A percentile compares a stretch with the other conserved stretches of the same genome.
Conservation (phyloP, 2,888 invertebrate species). For the Timema podura region DNA sequence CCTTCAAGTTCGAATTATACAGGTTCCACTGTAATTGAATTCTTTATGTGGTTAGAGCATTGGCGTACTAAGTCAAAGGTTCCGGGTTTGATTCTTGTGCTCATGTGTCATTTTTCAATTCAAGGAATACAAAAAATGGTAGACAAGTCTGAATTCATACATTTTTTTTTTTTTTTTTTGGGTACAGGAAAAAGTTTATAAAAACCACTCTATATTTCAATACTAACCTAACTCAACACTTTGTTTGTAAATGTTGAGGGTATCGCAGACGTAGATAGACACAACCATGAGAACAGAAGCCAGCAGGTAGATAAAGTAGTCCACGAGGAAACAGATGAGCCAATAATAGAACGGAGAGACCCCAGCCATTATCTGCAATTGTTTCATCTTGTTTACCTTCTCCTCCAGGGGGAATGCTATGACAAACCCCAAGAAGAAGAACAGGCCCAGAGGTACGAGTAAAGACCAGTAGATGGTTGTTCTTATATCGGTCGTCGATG, state of each 20-base stretch:
- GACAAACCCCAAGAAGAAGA: slow-evolving; percentile 50
- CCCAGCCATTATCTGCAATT: slow-evolving; percentile 64
- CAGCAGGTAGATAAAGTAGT: slow-evolving; percentile 44
- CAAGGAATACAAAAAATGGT: too few relatives aligned
- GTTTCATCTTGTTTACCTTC: slow-evolving; percentile 57
- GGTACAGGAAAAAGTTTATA: too few relatives aligned
- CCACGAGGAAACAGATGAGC: slow-evolving; percentile 56
- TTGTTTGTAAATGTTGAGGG: slow-evolving; percentile 15
- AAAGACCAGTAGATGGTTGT: slow-evolving; percentile 40
- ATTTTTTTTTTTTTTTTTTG: too few relatives aligned
- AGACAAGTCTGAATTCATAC: too few relatives aligned
- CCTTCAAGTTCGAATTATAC: too few relatives aligned
- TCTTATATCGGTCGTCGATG: not conserved
- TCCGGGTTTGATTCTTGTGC: too few relatives aligned
- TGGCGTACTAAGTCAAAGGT: too few relatives aligned
- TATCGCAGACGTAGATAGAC: slow-evolving; percentile 34
- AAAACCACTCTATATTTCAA: too few relatives aligned
- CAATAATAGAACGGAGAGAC: slow-evolving; percentile 59
- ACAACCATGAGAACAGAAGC: slow-evolving; percentile 39
- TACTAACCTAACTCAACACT: slow-evolving; percentile 25
- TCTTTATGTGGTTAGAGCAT: too few relatives aligned
- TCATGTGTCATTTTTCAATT: too few relatives aligned
- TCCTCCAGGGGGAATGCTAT: slow-evolving; percentile 61
- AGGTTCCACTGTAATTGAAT: too few relatives aligned
- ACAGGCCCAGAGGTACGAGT: slow-evolving; percentile 43